Percentiles rank a stretch among this genome's conserved stretches.
Evolutionary conservation across 1,140 invertebrate genomes (phyloP).

Genomic region (Schlechtendalia chinensis): DNA sequence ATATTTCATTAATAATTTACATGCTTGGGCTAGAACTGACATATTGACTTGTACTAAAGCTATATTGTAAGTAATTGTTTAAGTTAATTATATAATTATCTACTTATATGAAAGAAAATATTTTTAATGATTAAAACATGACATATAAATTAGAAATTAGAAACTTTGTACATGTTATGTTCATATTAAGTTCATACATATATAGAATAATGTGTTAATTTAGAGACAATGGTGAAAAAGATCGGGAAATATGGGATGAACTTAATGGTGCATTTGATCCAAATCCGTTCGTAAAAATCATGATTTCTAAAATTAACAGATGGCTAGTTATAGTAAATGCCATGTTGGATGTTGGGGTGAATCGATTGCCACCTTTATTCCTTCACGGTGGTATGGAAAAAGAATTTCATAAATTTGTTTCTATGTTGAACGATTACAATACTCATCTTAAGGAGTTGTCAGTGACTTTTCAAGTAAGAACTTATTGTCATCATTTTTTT

Average conservation of each 20-base stretch:
- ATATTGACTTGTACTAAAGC: constrained; percentile 7
- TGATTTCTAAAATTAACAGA: not conserved
- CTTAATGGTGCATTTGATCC: not conserved
- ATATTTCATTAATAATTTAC: constrained; percentile 38
- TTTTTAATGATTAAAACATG: too few species aligned
- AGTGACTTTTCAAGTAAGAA: constrained; percentile 10
- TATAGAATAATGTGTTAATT: too few species aligned
- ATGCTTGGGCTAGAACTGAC: constrained; percentile 40
- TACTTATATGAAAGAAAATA: too few species aligned
- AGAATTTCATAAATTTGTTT: constrained; percentile 26
- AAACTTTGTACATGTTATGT: too few species aligned
- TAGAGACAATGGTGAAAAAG: constrained; percentile 33
- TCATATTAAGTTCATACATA: too few species aligned
- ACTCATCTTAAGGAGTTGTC: constrained; percentile 39
- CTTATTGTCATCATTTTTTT: not conserved
- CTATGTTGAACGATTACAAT: not conserved
- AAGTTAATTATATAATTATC: not conserved
- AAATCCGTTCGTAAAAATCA: constrained; percentile 29
- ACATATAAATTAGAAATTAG: too few species aligned
- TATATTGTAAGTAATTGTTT: constrained; percentile 22
- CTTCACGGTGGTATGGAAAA: constrained; percentile 12
- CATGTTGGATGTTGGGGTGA: constrained; percentile 28
- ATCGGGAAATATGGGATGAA: constrained; percentile 15
- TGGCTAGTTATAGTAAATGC: constrained; percentile 21
- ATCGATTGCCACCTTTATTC: constrained; percentile 18